Base-by-base conservation (phyloP, 2,113 vertebrate genomes). In the Beaufortia kweichowensis region DNA sequence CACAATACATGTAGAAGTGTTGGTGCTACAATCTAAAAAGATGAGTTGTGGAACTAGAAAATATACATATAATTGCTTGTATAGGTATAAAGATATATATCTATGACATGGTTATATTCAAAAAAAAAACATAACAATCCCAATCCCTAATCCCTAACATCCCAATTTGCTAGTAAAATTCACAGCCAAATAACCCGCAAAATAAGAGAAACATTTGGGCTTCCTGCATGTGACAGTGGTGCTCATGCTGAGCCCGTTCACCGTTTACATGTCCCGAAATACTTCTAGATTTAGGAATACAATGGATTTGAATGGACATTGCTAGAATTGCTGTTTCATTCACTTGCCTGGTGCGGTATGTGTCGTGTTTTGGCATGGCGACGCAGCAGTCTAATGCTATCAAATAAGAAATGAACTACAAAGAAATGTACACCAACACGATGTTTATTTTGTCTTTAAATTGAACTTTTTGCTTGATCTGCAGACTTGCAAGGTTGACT, bases 401-500 rank as follows among this genome's bases (percentile, higher is more conserved):
- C 3, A 17, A 46, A 10, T 21, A 21, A 33, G 6, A 35, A 35
- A 9, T 35, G 7, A 9, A 9, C 6, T 35, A 35, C 33, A 2
- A 19, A 50, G 6, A 50, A n/a, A 6, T 50, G 17, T 50, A n/a
- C 4, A 46, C 11, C 19, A 50, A n/a, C 7, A n/a, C 6, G 2
- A 15, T 39, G 12, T 46, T 46, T 46, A 46, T 46, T 14, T 46
- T 7, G 35, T 39, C 6, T 39, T 39, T 39, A 39, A 39, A 60
- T 39, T 56, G 23, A 29, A 11, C 15, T 19, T 19, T 43, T 55
- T n/a, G 61, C 53, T 65, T 68, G 43, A n/a, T 81, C 56, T 66
- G 1, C 68, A 99, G 97, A 48, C 91, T 99, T 83, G 97, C 95
- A 0, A 93, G 89, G 79, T 86, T 98, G 73, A 93, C 95, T 6